Percentiles rank a stretch among this genome's conserved stretches.
These are phyloP conservation scores for Nysson spinosus DNA, from an alignment of 2,888 invertebrate genomes.

Conservation along the genomic window DNA sequence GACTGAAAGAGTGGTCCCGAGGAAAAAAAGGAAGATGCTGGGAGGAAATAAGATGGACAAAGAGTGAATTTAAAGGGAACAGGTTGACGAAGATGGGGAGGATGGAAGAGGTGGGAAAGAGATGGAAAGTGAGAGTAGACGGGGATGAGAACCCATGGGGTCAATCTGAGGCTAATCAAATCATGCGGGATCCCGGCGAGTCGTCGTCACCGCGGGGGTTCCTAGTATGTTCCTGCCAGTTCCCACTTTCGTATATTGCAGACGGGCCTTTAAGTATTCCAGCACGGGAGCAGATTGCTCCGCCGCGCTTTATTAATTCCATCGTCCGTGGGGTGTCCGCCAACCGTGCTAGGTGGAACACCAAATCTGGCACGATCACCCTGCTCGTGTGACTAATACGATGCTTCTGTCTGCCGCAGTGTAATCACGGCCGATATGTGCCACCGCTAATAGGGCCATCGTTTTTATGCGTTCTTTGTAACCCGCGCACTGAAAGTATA, in stretches of 20 bases:
- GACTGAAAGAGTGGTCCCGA: neutral
- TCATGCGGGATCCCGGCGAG: constrained; percentile 70
- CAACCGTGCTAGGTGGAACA: constrained; percentile 9
- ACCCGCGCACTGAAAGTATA: neutral
- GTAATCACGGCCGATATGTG: constrained; percentile 48
- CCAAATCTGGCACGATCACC: constrained; percentile 63
- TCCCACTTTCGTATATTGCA: constrained; percentile 59
- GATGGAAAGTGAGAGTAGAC: constrained; percentile 12
- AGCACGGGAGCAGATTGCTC: constrained; percentile 70
- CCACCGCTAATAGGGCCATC: constrained; percentile 61
- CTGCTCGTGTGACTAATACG: constrained; percentile 65
- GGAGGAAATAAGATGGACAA: neutral
- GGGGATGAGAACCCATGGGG: constrained; percentile 67
- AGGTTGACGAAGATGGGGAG: neutral
- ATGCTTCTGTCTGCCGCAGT: constrained; percentile 14
- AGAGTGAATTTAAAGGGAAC: neutral
- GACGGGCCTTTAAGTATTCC: constrained; percentile 30
- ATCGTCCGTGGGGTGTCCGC: constrained; percentile 62
- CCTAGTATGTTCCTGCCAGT: constrained; percentile 29
- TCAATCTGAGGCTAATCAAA: constrained; percentile 78
- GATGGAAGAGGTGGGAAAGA: constrained; percentile 25
- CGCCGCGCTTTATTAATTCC: constrained; percentile 76
- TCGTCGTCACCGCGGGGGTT: constrained; percentile 50
- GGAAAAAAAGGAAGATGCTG: neutral
- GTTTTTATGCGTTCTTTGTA: constrained; percentile 31